Base-by-base conservation (phyloP, 2,888 invertebrate species). In the Lacanobia oleracea region DNA sequence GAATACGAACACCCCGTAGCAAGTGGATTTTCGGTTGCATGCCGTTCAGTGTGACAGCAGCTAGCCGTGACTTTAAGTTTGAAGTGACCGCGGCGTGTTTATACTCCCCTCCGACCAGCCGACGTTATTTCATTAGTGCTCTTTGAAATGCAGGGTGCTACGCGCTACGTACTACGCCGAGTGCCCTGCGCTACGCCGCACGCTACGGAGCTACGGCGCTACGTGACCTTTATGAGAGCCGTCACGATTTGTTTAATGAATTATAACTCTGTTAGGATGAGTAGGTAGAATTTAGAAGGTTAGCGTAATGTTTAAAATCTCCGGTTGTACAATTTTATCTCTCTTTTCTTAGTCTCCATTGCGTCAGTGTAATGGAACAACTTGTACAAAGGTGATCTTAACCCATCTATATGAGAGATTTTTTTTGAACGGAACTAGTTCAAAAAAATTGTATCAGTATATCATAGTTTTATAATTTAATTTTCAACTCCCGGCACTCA, bases 51-150 rank as follows among this genome's bases (percentile, higher is more conserved):
- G 50, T 48, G n/a, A 37, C 9, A n/a, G n/a, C 5, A 21, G 56
- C 43, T 8, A 48, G 21, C 51, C 14, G 21, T 18, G 57, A 23
- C 45, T 7, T 16, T 37, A 8, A 45, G 51, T 64, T 10, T 57
- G 51, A 43, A 43, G 59, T 59, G 59, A 53, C 21, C 51, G 59
- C 37, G 51, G 2, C 6, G 4, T 65, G 51, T 48, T 64, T 57
- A 27, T 50, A 16, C 57, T 50, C 8, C 37, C 48, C 10, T 27
- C 21, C 37, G 21, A 43, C 12, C 62, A 50, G 27, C 21, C 7
- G 33, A 51, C 43, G n/a, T 16, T n/a, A 43, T 73, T 56, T 59
- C n/a, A 71, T 72, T 51, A 53, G 33, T 23, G 23, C 23, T 33
- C 33, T 33, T 33, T 45, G 8, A 71, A 62, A 63, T 51, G 37